These are phyloP conservation scores for Tinea semifulvella DNA, from an alignment of 2,888 invertebrate species.

Conservation along the genomic window DNA sequence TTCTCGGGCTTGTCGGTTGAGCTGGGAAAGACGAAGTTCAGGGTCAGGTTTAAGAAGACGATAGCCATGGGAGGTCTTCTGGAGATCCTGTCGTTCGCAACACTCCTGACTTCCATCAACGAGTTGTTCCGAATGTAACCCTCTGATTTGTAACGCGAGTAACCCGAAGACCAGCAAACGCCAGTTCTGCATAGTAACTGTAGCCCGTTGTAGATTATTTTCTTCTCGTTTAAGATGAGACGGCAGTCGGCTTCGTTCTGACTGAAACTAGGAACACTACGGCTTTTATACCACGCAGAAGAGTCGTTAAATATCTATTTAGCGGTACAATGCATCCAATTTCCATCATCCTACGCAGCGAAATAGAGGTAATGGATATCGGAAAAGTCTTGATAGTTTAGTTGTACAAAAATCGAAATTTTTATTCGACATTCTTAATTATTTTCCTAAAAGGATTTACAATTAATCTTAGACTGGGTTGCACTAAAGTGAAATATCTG, in stretches of 20 bases:
- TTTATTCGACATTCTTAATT: no score
- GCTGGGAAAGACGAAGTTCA: not conserved
- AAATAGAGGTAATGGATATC: conserved; percentile 18
- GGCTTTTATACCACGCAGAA: conserved; percentile 39
- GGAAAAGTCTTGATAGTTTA: conserved; percentile 26
- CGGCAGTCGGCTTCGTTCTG: conserved; percentile 26
- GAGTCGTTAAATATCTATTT: conserved; percentile 40
- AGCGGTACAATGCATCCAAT: conserved; percentile 58
- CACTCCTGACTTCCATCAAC: conserved; percentile 52
- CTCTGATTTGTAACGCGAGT: conserved; percentile 46
- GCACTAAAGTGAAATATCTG: no score
- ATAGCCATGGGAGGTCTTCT: not conserved
- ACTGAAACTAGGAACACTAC: conserved; percentile 21
- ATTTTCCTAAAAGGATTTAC: no score
- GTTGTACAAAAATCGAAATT: not conserved
- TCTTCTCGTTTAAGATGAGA: conserved; percentile 2
- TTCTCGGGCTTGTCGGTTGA: not conserved
- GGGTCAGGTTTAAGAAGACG: not conserved
- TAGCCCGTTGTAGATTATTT: conserved; percentile 24
- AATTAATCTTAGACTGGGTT: no score
- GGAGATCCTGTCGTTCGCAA: conserved; percentile 24
- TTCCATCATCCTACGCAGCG: conserved; percentile 44
- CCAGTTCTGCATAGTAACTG: conserved; percentile 62
- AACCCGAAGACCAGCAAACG: conserved; percentile 52
- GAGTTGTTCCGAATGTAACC: conserved; percentile 38